Conservation (phyloP, 1,140 invertebrate genomes). For the Dryas iulia region DNA sequence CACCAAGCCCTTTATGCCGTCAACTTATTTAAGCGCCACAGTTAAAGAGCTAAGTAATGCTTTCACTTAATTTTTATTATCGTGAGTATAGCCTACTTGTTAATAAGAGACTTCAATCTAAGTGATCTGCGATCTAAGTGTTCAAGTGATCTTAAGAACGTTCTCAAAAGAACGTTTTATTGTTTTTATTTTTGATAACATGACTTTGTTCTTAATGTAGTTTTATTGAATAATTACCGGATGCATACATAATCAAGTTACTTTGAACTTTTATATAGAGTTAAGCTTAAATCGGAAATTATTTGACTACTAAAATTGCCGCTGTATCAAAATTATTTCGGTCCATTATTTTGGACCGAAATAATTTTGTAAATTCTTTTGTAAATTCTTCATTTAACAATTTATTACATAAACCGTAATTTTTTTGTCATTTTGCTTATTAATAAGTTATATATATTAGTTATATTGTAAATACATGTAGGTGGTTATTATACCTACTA, state of each 20-base stretch:
- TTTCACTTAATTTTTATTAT: conserved; percentile 24
- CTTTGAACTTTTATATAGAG: neutral
- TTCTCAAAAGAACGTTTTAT: neutral
- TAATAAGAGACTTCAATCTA: neutral
- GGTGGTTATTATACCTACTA: no score
- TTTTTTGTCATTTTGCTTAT: no score
- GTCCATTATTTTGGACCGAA: no score
- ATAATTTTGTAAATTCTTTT: no score
- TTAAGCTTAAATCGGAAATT: neutral
- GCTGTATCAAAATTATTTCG: no score
- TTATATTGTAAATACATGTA: no score
- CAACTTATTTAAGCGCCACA: conserved; percentile 32
- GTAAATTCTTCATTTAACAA: no score
- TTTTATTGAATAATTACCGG: neutral
- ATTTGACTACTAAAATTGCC: no score
- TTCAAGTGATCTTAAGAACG: neutral
- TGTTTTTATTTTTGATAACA: neutral
- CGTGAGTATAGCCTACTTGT: conserved; percentile 1
- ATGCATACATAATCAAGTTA: neutral
- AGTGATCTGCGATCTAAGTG: conserved; percentile 1
- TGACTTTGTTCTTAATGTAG: neutral
- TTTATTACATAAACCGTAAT: no score
- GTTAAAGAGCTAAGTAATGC: conserved; percentile 33
- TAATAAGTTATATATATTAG: no score
- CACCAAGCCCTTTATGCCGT: conserved; percentile 32